Conservation (phyloP, 2,113 vertebrate species). For the Gulo gulo region DNA sequence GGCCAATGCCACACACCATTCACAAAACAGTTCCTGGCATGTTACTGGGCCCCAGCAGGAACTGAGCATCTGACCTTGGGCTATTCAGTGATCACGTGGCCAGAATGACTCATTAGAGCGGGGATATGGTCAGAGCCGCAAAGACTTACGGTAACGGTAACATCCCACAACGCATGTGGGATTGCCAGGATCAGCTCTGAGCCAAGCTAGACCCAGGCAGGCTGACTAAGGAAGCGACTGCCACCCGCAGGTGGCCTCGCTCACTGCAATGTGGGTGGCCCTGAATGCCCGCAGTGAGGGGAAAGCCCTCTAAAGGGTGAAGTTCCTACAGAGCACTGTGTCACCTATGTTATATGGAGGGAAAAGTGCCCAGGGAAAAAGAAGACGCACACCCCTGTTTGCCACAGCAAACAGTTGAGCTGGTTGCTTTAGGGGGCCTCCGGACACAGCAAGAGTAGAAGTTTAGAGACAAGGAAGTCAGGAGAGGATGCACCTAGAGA, state of each 20-base stretch:
- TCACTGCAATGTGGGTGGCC: not conserved
- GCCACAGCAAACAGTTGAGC: not conserved
- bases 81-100: not conserved
- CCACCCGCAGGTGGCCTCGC: not conserved
- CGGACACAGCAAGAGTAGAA: not conserved
- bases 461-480: not conserved
- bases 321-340: not conserved
- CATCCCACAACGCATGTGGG: not conserved
- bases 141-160: not conserved
- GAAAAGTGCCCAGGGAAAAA: too few relatives aligned
- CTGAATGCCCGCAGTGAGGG: not conserved
- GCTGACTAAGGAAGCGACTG: not conserved
- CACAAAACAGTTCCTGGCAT: not conserved
- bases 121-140: not conserved
- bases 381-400: accelerated
- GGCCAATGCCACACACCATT: not conserved
- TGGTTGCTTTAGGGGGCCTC: not conserved
- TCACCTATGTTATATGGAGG: too few relatives aligned
- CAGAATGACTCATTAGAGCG: not conserved
- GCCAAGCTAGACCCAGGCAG: not conserved
- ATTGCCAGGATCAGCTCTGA: not conserved
- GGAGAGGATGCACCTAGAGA: not conserved
- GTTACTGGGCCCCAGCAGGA: not conserved
- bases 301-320: not conserved
- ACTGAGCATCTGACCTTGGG: not conserved